phyloP scores from a whole-genome alignment of 2,888 invertebrate species.

The Drosophila dives region DNA sequence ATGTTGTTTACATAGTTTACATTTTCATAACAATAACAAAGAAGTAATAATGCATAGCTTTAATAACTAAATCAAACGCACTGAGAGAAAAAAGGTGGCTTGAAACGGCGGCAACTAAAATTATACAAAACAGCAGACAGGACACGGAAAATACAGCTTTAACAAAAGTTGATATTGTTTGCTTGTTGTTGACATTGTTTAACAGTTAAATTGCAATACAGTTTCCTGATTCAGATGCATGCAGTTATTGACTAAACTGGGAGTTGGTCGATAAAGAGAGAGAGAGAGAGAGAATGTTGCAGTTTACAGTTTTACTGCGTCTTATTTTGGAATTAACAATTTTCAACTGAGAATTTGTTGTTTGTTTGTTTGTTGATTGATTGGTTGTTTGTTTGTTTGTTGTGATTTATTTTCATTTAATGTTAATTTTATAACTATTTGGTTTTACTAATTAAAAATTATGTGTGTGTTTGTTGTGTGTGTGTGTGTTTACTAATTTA shows the following conservation, averaged over 20 bases:
- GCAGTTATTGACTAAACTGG: conserved; percentile 52
- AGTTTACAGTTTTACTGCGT: neutral
- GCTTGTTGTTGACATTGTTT: neutral
- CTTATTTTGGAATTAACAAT: conserved; percentile 48
- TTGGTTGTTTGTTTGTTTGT: conserved; percentile 32
- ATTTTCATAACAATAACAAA: conserved; percentile 80
- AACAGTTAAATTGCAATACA: conserved; percentile 14
- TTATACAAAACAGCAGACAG: conserved; percentile 54
- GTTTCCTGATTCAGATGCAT: conserved; percentile 46
- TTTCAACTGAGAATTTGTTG: conserved; percentile 52
- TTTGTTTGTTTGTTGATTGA: conserved; percentile 12
- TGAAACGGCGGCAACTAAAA: conserved; percentile 40
- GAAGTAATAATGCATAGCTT: conserved; percentile 68
- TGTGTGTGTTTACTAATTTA: conserved; percentile 58
- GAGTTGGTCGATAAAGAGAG: conserved; percentile 25
- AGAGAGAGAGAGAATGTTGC: neutral
- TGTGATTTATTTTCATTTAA: conserved; percentile 48
- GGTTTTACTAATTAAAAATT: conserved; percentile 71
- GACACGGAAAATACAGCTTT: conserved; percentile 27
- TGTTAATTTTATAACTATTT: conserved; percentile 56
- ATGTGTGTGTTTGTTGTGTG: conserved; percentile 46
- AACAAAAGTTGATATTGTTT: conserved; percentile 6
- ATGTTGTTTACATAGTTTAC: conserved; percentile 34
- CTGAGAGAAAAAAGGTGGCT: conserved; percentile 26
- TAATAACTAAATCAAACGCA: conserved; percentile 63